These are phyloP conservation scores for Ataeniobius toweri DNA, from an alignment of 2,797 vertebrate genomes.

Conservation along the genomic window DNA sequence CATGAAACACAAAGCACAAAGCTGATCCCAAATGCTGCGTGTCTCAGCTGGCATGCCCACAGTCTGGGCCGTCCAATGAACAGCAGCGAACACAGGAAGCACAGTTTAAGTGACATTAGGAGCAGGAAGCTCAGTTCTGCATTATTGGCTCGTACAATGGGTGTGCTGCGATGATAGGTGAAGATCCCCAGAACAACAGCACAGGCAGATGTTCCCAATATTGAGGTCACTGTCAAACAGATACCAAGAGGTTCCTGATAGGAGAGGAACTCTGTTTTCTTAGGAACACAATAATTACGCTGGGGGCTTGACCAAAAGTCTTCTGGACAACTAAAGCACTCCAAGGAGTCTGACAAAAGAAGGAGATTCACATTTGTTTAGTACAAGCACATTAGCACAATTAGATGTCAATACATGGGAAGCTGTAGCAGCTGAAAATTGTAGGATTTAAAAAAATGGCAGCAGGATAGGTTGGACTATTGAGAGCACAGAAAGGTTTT, in stretches of 20 bases:
- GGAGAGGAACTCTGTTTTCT: slow-evolving; percentile 72
- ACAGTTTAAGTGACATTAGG: slow-evolving; percentile 65
- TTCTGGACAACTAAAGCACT: slow-evolving; percentile 65
- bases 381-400: background rate
- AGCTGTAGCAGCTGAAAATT: background rate
- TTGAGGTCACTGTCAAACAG: slow-evolving; percentile 52
- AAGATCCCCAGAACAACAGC: background rate
- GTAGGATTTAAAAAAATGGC: background rate
- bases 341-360: slow-evolving; percentile 56
- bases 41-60: slow-evolving; percentile 53
- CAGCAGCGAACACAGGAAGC: slow-evolving; percentile 66
- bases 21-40: slow-evolving; percentile 60
- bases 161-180: slow-evolving; percentile 8
- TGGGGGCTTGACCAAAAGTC: slow-evolving; percentile 56
- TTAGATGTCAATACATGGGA: background rate
- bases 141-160: slow-evolving; percentile 67
- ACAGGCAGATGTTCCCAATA: slow-evolving; percentile 43
- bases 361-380: background rate
- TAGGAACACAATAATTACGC: slow-evolving; percentile 64
- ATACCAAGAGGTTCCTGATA: slow-evolving; percentile 55
- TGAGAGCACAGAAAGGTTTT: background rate
- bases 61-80: slow-evolving; percentile 60
- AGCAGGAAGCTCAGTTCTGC: slow-evolving; percentile 71
- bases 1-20: slow-evolving; percentile 64
- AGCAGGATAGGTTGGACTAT: background rate